A percentile compares a stretch with the other conserved stretches of the same genome.
These are phyloP conservation scores for Drosophila kanekoi DNA, from an alignment of 2,888 invertebrate genomes.

Conservation along the genomic window DNA sequence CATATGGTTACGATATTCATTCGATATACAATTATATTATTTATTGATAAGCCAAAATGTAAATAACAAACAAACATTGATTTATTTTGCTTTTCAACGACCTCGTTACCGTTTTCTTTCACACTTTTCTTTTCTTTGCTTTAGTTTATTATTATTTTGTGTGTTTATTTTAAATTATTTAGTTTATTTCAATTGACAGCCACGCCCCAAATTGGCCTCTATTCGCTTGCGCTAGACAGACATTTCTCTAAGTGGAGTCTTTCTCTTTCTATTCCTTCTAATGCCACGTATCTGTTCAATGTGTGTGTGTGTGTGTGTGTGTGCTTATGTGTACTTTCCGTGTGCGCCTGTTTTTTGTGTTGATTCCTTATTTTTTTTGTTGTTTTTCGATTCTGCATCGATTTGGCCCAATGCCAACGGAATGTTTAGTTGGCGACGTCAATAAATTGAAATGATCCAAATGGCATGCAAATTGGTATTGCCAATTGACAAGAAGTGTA, in stretches of 20 bases:
- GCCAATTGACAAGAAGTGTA: slow-evolving; percentile 44
- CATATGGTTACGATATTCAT: slow-evolving; percentile 21
- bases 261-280: slow-evolving; percentile 30
- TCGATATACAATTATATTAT: slow-evolving; percentile 21
- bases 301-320: slow-evolving; percentile 27
- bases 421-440: slow-evolving; percentile 70
- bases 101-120: slow-evolving; percentile 54
- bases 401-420: slow-evolving; percentile 68
- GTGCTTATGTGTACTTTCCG: slow-evolving; percentile 8
- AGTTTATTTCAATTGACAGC: slow-evolving; percentile 45
- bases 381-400: slow-evolving; percentile 61
- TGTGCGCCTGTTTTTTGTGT: slow-evolving; percentile 19
- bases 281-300: slow-evolving; percentile 11
- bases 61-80: slow-evolving; percentile 47
- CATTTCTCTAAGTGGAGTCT: slow-evolving; percentile 47
- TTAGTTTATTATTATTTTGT: slow-evolving; percentile 12
- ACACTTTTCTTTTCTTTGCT: slow-evolving; percentile 28
- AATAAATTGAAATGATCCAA: slow-evolving; percentile 70
- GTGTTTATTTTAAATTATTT: slow-evolving; percentile 27
- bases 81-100: slow-evolving; percentile 29
- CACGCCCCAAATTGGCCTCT: slow-evolving; percentile 53
- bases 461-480: slow-evolving; percentile 50
- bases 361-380: slow-evolving; percentile 39
- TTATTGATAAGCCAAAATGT: slow-evolving; percentile 40
- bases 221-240: slow-evolving; percentile 25